Conservation (phyloP, 2,888 invertebrate species). For the Himalopsyche japonica region DNA sequence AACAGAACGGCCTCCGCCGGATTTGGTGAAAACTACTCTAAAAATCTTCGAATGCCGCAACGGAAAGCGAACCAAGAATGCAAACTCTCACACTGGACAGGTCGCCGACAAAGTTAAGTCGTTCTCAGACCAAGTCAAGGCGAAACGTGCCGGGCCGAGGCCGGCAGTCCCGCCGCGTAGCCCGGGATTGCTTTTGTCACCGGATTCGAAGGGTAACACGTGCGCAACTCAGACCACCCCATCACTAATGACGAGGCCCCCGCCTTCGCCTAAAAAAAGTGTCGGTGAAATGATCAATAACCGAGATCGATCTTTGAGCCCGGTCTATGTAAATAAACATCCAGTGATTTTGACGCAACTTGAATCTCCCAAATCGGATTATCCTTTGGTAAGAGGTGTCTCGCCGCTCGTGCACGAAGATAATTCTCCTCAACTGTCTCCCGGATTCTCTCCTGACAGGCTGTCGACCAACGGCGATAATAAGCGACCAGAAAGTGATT, state of each 20-base stretch:
- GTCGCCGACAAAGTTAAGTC: constrained; percentile 44
- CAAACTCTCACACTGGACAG: constrained; percentile 56
- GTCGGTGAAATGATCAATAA: constrained; percentile 23
- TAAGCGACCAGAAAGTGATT: neutral
- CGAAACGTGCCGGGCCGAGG: constrained; percentile 17
- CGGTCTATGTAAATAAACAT: constrained; percentile 27
- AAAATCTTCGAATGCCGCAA: constrained; percentile 79
- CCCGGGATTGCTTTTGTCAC: constrained; percentile 31
- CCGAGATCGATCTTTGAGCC: constrained; percentile 31
- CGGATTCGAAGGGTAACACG: constrained; percentile 43
- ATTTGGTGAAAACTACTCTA: constrained; percentile 84
- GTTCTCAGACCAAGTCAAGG: constrained; percentile 21
- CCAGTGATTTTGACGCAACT: constrained; percentile 21
- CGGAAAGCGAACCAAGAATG: constrained; percentile 54
- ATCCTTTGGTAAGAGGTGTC: neutral
- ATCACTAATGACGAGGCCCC: constrained; percentile 50
- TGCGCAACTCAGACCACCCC: constrained; percentile 46
- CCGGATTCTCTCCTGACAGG: neutral
- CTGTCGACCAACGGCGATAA: neutral
- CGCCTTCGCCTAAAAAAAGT: constrained; percentile 48
- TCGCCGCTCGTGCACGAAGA: neutral
- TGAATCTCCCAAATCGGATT: constrained; percentile 3
- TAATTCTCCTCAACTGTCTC: neutral
- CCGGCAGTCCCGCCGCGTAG: constrained; percentile 29
- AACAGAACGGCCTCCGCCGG: constrained; percentile 83